phyloP scores from a whole-genome alignment of 37 sponge, comb jelly and placozoan genomes.

The Bolinopsis microptera region DNA sequence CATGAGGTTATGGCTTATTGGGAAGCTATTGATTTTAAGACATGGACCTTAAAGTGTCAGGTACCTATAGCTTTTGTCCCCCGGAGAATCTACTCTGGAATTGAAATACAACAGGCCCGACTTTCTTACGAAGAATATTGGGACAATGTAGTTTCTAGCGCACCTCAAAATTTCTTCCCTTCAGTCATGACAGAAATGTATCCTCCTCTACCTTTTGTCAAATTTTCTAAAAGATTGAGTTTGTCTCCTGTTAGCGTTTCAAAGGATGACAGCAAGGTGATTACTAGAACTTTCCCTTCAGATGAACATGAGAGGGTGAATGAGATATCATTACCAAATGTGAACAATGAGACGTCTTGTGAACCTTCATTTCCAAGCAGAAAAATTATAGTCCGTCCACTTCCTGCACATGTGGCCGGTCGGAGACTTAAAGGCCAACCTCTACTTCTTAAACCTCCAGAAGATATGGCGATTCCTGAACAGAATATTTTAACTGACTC shows the following conservation, averaged over 20 bases:
- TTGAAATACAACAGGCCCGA: not conserved
- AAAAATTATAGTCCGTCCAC: not conserved
- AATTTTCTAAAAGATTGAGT: not conserved
- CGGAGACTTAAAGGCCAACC: not conserved
- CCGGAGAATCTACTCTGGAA: not conserved
- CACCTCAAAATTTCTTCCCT: not conserved
- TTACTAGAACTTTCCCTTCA: too few relatives aligned
- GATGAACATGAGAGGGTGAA: too few relatives aligned
- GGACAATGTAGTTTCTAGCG: not conserved
- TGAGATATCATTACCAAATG: too few relatives aligned
- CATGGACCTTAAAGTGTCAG: not conserved
- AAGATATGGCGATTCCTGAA: too few relatives aligned
- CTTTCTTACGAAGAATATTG: not conserved
- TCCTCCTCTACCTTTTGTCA: not conserved
- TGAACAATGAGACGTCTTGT: too few relatives aligned
- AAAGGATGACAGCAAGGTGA: too few relatives aligned
- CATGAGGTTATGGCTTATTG: slow-evolving; percentile 7
- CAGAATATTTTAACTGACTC: too few relatives aligned
- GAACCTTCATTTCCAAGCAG: not conserved
- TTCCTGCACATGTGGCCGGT: not conserved
- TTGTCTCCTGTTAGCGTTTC: too few relatives aligned
- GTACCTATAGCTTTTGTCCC: not conserved
- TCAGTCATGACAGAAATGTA: not conserved
- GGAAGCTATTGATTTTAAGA: not conserved
- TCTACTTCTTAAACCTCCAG: too few relatives aligned